Conservation (phyloP, 1,140 invertebrate species). For the Bombyx mandarina region DNA sequence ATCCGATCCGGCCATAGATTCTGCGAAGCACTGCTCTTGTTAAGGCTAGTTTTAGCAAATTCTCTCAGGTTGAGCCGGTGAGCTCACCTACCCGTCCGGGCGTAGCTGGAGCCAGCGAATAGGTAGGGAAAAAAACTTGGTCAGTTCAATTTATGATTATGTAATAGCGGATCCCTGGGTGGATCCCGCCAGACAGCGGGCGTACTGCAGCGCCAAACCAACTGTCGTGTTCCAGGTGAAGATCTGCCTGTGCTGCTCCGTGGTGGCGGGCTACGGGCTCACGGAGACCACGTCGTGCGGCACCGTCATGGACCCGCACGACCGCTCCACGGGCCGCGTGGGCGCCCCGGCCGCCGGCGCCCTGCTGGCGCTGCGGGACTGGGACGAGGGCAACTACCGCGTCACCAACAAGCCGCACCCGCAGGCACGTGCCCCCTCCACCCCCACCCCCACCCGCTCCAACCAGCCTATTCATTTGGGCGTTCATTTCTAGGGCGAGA, state of each 20-base stretch:
- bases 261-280: slow-evolving; percentile 96
- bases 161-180: too few species aligned
- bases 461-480: background rate
- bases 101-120: too few species aligned
- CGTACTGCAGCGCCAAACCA: too few species aligned
- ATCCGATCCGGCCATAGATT: too few species aligned
- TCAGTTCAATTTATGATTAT: too few species aligned
- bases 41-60: too few species aligned
- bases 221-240: slow-evolving; percentile 73
- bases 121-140: too few species aligned
- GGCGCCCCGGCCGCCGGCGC: slow-evolving; percentile 90
- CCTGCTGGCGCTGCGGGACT: slow-evolving; percentile 91
- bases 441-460: background rate
- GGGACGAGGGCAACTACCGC: slow-evolving; percentile 96
- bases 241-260: slow-evolving; percentile 90
- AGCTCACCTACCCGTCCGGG: too few species aligned
- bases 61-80: too few species aligned
- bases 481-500: slow-evolving; percentile 79
- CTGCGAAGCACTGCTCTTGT: too few species aligned
- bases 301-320: slow-evolving; percentile 85
- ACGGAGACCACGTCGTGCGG: slow-evolving; percentile 97
- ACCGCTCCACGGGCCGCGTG: slow-evolving; percentile 80
- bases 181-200: too few species aligned
- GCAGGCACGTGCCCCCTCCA: slow-evolving; percentile 59
- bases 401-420: slow-evolving; percentile 92